Percentiles rank a stretch among this genome's conserved stretches.
Conservation (phyloP, 2,113 vertebrate species). For the Crypturellus undulatus region DNA sequence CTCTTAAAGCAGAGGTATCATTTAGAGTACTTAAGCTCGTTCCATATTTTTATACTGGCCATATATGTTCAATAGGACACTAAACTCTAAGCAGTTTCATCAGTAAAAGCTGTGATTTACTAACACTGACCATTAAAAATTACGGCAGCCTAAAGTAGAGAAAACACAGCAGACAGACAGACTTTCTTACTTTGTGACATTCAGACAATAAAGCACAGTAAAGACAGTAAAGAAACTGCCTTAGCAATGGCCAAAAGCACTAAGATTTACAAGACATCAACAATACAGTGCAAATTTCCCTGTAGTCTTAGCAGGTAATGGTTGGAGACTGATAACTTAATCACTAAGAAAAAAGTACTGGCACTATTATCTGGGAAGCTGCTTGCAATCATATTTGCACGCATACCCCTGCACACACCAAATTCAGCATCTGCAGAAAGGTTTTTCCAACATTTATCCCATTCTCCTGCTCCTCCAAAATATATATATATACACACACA, state of each 20-base stretch:
- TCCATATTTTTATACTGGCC: not conserved
- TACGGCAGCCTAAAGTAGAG: not conserved
- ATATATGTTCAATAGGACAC: not conserved
- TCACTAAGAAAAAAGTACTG: rapidly evolving
- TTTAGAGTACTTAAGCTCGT: not conserved
- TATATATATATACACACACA: no score
- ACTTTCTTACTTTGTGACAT: not conserved
- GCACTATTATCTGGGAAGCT: not conserved
- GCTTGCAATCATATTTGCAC: not conserved
- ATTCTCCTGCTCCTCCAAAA: not conserved
- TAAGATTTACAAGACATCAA: not conserved
- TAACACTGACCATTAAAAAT: not conserved
- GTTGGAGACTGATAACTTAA: not conserved
- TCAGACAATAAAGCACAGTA: not conserved
- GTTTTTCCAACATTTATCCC: not conserved
- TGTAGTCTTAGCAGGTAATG: not conserved
- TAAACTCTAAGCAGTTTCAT: not conserved
- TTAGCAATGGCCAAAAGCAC: not conserved
- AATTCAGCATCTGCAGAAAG: not conserved
- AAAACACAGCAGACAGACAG: not conserved
- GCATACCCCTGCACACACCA: not conserved
- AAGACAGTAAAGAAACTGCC: no score
- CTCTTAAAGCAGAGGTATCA: not conserved
- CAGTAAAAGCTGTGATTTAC: not conserved
- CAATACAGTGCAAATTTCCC: not conserved